Evolutionary conservation across 2,888 invertebrate species (phyloP).

Genomic region (Conomelus anceps): DNA sequence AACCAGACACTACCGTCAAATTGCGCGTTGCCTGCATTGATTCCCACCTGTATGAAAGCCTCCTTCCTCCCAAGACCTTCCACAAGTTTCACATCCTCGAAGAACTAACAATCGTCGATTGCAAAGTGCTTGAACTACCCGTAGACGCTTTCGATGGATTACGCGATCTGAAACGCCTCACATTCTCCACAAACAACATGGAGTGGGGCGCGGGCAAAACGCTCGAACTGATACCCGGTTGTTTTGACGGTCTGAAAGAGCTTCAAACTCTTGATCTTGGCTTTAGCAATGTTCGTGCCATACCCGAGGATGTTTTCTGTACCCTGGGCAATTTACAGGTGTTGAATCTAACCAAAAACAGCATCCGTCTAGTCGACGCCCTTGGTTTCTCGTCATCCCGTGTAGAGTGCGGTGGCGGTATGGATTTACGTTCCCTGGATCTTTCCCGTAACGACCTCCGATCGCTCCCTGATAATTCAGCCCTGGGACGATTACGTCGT

Average conservation of each 20-base stretch:
- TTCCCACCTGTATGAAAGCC: constrained; percentile 70
- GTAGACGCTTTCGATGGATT: constrained; percentile 73
- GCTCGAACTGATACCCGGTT: constrained; percentile 63
- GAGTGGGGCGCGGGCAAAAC: constrained; percentile 69
- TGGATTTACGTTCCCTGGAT: constrained; percentile 69
- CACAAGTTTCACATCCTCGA: constrained; percentile 64
- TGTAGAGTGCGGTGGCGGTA: constrained; percentile 51
- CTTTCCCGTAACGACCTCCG: constrained; percentile 74
- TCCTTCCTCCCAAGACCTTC: constrained; percentile 63
- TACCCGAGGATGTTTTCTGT: constrained; percentile 76
- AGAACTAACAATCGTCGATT: constrained; percentile 67
- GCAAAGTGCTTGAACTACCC: constrained; percentile 71
- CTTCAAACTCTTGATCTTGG: constrained; percentile 71
- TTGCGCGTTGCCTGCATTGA: constrained; percentile 71
- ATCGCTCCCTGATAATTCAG: constrained; percentile 63
- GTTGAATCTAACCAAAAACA: constrained; percentile 78
- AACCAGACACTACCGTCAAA: constrained; percentile 63
- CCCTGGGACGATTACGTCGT: constrained; percentile 66
- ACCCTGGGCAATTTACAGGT: constrained; percentile 69
- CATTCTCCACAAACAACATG: constrained; percentile 70
- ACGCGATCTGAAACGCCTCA: constrained; percentile 67
- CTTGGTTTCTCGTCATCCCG: constrained; percentile 53
- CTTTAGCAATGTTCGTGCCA: constrained; percentile 72
- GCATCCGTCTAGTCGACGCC: constrained; percentile 67
- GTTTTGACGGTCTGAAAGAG: constrained; percentile 71